Percentiles rank a stretch among this genome's conserved stretches.
phyloP scores from a whole-genome alignment of 2,888 invertebrate species.

The Microctonus hyperodae region DNA sequence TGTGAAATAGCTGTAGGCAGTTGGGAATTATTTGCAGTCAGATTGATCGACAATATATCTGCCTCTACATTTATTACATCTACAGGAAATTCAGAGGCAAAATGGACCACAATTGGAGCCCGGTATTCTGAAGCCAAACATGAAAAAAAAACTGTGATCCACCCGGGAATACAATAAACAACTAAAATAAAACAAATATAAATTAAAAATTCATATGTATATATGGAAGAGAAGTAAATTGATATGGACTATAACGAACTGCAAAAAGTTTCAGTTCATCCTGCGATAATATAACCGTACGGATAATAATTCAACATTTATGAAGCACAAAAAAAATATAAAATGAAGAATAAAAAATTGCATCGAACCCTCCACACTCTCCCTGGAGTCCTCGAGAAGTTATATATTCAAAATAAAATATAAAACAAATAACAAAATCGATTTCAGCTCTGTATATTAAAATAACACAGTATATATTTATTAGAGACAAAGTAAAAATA shows the following conservation, averaged over 20 bases:
- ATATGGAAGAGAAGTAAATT: not conserved
- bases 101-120: not conserved
- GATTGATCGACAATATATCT: not conserved
- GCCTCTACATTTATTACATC: not conserved
- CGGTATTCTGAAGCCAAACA: not conserved
- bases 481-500: not conserved
- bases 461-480: not conserved
- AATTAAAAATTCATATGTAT: not conserved
- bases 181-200: not conserved
- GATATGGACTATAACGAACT: not conserved
- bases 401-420: not conserved
- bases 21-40: not conserved
- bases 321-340: not conserved
- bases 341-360: not conserved
- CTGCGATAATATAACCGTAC: not conserved
- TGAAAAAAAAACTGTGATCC: not conserved
- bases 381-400: not conserved
- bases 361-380: not conserved
- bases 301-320: not conserved
- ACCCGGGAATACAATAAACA: not conserved
- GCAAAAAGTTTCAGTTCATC: not conserved
- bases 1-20: not conserved
- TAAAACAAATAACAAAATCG: not conserved
- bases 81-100: not conserved
- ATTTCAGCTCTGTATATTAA: not conserved